Conservation (phyloP, 2,113 vertebrate species). For the Neomonachus schauinslandi region DNA sequence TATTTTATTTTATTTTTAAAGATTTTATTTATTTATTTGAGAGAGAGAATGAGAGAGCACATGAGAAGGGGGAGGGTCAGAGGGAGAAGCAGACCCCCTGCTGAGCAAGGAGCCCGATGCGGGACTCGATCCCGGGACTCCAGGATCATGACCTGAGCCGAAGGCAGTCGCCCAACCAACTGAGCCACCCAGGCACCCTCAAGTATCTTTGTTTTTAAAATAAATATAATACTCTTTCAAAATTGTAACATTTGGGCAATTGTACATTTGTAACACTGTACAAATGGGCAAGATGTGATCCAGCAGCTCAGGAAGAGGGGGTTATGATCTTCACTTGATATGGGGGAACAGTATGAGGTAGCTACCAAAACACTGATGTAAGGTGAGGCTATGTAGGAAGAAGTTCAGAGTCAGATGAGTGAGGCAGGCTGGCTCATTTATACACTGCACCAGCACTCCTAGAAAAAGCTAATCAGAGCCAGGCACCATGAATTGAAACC, state of each 20-base stretch:
- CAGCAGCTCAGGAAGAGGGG: slow-evolving; percentile 5
- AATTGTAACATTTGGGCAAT: background rate
- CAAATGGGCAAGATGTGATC: slow-evolving; percentile 14
- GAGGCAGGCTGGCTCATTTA: background rate
- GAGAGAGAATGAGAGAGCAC: no score
- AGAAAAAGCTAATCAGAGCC: background rate
- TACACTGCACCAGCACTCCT: background rate
- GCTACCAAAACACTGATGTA: background rate
- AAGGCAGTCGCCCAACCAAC: no score
- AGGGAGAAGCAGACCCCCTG: no score
- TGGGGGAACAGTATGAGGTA: background rate
- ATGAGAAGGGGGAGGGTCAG: no score
- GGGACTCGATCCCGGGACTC: no score
- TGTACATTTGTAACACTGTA: background rate
- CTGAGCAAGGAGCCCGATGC: no score
- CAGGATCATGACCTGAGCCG: no score
- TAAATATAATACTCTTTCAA: slow-evolving; percentile 15
- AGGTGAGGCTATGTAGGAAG: background rate
- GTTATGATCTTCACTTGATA: background rate
- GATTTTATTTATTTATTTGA: no score
- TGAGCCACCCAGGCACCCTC: no score
- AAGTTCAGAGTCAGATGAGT: background rate
- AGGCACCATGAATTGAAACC: background rate
- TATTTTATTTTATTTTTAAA: no score
- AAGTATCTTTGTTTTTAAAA: slow-evolving; percentile 20